phyloP scores from a whole-genome alignment of 1,140 invertebrate genomes.

The Nebria ingens region DNA sequence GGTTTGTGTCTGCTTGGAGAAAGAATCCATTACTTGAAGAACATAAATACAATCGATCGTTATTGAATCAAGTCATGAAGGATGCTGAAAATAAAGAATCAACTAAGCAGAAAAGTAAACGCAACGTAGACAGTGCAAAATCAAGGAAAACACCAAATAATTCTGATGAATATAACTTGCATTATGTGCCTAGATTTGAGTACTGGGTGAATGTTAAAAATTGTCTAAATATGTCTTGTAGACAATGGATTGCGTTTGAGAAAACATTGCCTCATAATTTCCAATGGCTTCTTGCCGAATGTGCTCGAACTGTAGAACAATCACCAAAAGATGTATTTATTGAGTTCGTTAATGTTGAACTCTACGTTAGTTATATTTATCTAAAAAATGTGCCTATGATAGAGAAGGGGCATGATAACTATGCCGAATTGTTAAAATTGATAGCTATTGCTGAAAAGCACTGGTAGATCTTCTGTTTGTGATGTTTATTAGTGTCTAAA shows the following conservation, averaged over 20 bases:
- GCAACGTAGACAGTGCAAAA: neutral
- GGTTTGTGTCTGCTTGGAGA: neutral
- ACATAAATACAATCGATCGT: neutral
- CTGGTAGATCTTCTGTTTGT: too few relatives aligned
- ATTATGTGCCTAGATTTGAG: neutral
- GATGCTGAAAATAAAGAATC: neutral
- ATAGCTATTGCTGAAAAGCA: neutral
- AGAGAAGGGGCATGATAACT: neutral
- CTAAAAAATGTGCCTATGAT: neutral
- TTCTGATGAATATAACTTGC: neutral
- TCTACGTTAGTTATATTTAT: neutral
- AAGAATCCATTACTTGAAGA: neutral
- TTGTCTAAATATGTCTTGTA: neutral
- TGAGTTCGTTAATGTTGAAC: neutral
- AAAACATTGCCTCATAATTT: neutral
- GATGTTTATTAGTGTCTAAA: too few relatives aligned
- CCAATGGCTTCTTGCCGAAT: conserved; percentile 1
- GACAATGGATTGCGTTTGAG: too few relatives aligned
- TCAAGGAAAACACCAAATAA: neutral
- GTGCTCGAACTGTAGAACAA: neutral
- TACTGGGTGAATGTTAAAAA: neutral
- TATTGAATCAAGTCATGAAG: neutral
- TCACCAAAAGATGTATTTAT: neutral
- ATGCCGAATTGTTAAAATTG: neutral
- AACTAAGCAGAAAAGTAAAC: neutral